These are phyloP conservation scores for Gallinago jamesoni DNA, from an alignment of 2,113 vertebrate genomes.

Conservation along the genomic window DNA sequence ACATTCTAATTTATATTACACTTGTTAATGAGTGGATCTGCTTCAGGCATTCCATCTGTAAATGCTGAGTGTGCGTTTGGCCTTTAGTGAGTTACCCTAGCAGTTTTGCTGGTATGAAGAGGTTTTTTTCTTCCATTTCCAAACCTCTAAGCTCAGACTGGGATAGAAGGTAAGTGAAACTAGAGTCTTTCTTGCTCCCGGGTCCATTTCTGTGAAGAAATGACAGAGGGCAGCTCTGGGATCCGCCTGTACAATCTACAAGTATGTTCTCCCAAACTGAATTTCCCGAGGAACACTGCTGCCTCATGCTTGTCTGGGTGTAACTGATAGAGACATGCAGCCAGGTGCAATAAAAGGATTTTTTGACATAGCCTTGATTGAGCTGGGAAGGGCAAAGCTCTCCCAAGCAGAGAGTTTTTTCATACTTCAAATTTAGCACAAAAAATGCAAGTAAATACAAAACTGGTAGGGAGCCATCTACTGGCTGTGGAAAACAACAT, in stretches of 20 bases:
- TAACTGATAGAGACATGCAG: background rate
- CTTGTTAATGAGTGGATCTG: background rate
- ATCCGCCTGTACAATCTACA: background rate
- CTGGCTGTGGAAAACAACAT: background rate
- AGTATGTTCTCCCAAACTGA: background rate
- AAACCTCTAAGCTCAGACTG: background rate
- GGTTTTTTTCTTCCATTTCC: background rate
- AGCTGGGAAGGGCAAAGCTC: background rate
- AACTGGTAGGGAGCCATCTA: background rate
- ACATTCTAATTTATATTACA: background rate
- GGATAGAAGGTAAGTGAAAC: background rate
- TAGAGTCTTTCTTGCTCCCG: background rate
- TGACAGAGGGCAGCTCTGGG: background rate
- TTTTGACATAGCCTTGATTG: background rate
- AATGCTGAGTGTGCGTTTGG: background rate
- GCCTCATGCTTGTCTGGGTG: background rate
- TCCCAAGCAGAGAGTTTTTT: background rate
- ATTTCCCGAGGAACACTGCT: background rate
- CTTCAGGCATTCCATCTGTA: background rate
- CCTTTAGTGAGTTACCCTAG: background rate
- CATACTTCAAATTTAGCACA: background rate
- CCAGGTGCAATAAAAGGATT: background rate
- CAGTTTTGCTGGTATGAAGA: background rate
- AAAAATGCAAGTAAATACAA: background rate
- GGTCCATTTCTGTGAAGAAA: background rate